These are phyloP conservation scores for Meloidogyne hapla DNA, from an alignment of 1,140 invertebrate genomes.

Conservation along the genomic window DNA sequence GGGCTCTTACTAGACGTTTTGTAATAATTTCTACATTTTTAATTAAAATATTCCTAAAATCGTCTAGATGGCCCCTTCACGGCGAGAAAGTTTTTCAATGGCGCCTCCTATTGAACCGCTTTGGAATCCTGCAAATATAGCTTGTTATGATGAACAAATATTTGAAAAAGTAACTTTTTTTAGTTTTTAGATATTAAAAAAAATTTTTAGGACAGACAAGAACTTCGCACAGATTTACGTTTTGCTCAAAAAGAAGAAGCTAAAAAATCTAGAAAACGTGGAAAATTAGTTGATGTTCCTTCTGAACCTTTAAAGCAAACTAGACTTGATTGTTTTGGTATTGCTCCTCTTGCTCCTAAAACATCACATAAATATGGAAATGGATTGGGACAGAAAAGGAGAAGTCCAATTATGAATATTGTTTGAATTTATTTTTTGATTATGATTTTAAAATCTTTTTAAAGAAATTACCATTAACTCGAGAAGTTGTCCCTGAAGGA, in stretches of 20 bases:
- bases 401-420: slow-evolving; percentile 2
- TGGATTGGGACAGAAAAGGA: background rate
- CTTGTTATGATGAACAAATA: slow-evolving; percentile 44
- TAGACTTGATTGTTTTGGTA: slow-evolving; percentile 54
- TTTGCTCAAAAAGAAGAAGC: slow-evolving; percentile 51
- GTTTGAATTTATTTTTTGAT: background rate
- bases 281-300: slow-evolving; percentile 28
- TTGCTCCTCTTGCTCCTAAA: slow-evolving; percentile 30
- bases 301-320: slow-evolving; percentile 45
- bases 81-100: slow-evolving; percentile 9
- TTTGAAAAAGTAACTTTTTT: slow-evolving; percentile 37
- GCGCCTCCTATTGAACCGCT: slow-evolving; percentile 45
- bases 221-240: slow-evolving; percentile 44
- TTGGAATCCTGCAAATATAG: slow-evolving; percentile 48
- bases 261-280: slow-evolving; percentile 34
- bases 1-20: slow-evolving; percentile 42
- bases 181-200: background rate
- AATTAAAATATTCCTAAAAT: background rate
- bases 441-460: background rate
- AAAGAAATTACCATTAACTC: slow-evolving; percentile 23
- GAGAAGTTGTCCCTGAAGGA: slow-evolving; percentile 29
- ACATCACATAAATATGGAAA: slow-evolving; percentile 7
- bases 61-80: background rate
- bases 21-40: slow-evolving; percentile 2
- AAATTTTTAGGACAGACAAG: slow-evolving; percentile 46